Conservation (phyloP, 2,797 vertebrate species). For the Natrix natrix region DNA sequence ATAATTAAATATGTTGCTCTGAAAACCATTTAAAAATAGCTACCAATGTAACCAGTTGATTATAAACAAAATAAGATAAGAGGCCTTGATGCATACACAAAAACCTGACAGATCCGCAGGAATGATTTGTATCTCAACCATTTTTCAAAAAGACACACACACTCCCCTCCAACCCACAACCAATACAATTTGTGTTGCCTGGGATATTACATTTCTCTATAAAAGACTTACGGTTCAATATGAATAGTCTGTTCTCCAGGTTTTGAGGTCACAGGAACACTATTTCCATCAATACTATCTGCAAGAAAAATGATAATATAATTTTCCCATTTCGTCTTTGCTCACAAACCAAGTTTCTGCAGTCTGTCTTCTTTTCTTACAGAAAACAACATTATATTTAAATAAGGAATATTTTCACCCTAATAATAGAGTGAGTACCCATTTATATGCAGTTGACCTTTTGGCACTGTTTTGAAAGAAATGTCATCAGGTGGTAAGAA, state of each 20-base stretch:
- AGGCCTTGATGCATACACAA: not conserved
- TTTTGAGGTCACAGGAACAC: conserved; percentile 69
- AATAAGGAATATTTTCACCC: not conserved
- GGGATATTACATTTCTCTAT: not conserved
- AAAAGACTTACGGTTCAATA: conserved; percentile 78
- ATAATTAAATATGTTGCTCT: not conserved
- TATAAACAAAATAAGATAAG: not conserved
- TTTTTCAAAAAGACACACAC: not conserved
- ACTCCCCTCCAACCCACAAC: not conserved
- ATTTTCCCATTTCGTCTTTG: not conserved
- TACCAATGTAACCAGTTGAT: not conserved
- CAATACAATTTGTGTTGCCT: not conserved
- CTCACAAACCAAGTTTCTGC: not conserved
- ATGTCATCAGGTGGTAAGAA: too few relatives aligned
- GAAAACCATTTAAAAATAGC: not conserved
- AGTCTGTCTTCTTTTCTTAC: not conserved
- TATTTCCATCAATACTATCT: conserved; percentile 76
- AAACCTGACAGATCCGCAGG: not conserved
- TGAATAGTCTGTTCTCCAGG: conserved; percentile 77
- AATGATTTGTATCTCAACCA: not conserved
- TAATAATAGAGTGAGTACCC: not conserved
- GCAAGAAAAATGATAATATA: conserved; percentile 59
- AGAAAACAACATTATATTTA: not conserved
- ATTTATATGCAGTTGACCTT: not conserved
- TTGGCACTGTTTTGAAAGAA: not conserved